phyloP scores from a whole-genome alignment of 2,797 vertebrate genomes.

The Vespertilio murinus region DNA sequence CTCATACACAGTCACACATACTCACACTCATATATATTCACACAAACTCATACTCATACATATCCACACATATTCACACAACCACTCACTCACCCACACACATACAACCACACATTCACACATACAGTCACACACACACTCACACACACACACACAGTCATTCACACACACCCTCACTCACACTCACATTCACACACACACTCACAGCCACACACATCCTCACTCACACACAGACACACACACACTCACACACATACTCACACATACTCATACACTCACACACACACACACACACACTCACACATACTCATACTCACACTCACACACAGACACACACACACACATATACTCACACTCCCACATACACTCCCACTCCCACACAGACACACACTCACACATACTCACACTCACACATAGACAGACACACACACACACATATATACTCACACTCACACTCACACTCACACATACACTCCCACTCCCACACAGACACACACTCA shows the following conservation, averaged over 20 bases:
- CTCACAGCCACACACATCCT: too few relatives aligned
- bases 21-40: too few relatives aligned
- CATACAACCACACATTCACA: neutral
- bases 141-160: neutral
- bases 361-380: neutral
- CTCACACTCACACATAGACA: too few relatives aligned
- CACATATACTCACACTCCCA: neutral
- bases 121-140: neutral
- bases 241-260: neutral
- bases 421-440: neutral
- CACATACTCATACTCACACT: neutral
- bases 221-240: neutral
- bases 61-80: neutral
- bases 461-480: fast-evolving
- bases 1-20: too few relatives aligned
- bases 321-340: neutral
- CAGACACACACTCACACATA: fast-evolving
- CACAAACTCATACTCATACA: neutral
- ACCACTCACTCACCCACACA: too few relatives aligned
- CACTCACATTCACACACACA: too few relatives aligned
- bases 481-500: fast-evolving
- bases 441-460: neutral
- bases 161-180: neutral
- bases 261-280: neutral
- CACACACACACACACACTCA: too few relatives aligned